phyloP scores from a whole-genome alignment of 2,797 vertebrate species.

The Steatocranus sp. region DNA sequence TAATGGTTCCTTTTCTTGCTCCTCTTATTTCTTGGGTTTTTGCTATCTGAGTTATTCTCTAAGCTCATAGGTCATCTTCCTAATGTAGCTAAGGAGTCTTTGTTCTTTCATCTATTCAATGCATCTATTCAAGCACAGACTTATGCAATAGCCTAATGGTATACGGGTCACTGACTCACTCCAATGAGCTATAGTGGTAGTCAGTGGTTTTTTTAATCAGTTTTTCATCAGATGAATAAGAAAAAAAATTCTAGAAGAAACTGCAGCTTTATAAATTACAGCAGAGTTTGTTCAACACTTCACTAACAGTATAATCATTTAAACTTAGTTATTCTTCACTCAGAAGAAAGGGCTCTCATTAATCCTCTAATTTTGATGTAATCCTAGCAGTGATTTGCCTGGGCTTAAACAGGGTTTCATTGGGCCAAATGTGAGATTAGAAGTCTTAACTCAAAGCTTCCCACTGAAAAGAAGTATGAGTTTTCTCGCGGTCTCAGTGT shows the following conservation, averaged over 20 bases:
- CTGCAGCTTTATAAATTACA: neutral
- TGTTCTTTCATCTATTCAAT: neutral
- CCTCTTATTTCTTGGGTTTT: neutral
- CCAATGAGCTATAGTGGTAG: neutral
- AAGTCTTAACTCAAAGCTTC: conserved; percentile 15
- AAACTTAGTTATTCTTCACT: conserved; percentile 1
- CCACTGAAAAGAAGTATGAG: neutral
- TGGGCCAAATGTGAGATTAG: conserved; percentile 44
- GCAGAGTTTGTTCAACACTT: neutral
- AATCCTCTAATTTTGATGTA: conserved; percentile 48
- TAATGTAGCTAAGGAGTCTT: neutral
- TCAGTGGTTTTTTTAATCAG: neutral
- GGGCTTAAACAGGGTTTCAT: conserved; percentile 10
- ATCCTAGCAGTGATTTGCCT: conserved; percentile 27
- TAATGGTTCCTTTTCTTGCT: neutral
- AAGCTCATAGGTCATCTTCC: neutral
- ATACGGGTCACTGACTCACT: neutral
- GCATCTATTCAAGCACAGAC: neutral
- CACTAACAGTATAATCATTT: neutral
- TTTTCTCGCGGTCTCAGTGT: neutral
- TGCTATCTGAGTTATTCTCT: neutral
- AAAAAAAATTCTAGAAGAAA: neutral
- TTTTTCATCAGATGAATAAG: neutral
- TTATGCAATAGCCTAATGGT: neutral
- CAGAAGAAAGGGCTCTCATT: conserved; percentile 1